phyloP scores from a whole-genome alignment of 2,113 vertebrate genomes.

The Microcebus lehilahytsara region DNA sequence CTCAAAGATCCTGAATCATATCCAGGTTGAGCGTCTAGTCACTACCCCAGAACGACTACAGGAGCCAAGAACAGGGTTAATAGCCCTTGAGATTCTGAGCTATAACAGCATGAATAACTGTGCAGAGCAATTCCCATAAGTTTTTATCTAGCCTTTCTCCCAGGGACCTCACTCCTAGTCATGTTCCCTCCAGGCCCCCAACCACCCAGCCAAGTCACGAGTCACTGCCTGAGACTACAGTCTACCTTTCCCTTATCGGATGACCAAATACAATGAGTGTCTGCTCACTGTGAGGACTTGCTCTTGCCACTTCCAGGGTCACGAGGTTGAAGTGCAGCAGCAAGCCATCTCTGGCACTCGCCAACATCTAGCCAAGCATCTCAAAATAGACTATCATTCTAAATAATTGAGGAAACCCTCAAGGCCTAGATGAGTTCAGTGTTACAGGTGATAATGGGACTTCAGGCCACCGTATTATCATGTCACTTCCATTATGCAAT shows the following conservation, averaged over 20 bases:
- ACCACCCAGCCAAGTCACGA: neutral
- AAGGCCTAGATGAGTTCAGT: neutral
- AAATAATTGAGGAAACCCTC: neutral
- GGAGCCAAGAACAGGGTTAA: neutral
- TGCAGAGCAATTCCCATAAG: rapidly evolving
- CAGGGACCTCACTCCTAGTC: neutral
- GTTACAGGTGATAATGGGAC: neutral
- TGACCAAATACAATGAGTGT: neutral
- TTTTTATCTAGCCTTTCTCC: neutral
- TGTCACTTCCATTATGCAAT: neutral
- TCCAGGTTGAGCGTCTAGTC: neutral
- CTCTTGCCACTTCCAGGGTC: rapidly evolving
- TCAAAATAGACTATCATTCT: neutral
- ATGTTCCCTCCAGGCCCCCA: neutral
- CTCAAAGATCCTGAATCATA: too few relatives aligned
- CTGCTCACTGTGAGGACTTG: neutral
- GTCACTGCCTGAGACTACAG: neutral
- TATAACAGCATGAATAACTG: neutral
- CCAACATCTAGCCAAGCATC: neutral
- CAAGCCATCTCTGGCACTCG: neutral
- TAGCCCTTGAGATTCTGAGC: neutral
- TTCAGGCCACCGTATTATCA: neutral
- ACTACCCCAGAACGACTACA: neutral
- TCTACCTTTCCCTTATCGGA: neutral
- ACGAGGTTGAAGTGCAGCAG: neutral